Evolutionary conservation across 2,888 invertebrate genomes (phyloP).

Genomic region (Iphiclides podalirius): DNA sequence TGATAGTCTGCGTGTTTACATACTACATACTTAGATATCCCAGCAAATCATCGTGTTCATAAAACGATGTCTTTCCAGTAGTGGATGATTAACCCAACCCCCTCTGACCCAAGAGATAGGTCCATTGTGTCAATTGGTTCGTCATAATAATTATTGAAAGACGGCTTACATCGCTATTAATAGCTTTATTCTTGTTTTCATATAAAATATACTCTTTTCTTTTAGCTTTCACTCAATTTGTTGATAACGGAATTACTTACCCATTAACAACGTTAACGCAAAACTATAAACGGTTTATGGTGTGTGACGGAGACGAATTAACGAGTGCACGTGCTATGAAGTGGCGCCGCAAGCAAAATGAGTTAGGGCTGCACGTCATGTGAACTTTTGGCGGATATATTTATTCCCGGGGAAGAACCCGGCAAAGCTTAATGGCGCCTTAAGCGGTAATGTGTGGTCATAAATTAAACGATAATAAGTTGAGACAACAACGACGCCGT

Average conservation of each 20-base stretch:
- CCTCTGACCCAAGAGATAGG: too few relatives aligned
- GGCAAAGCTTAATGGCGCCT: conserved; percentile 66
- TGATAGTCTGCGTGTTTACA: too few relatives aligned
- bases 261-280: conserved; percentile 46
- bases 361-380: conserved; percentile 54
- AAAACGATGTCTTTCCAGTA: too few relatives aligned
- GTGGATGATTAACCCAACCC: too few relatives aligned
- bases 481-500: conserved; percentile 70
- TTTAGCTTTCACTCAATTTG: conserved; percentile 25
- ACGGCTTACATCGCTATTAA: too few relatives aligned
- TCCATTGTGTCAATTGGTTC: too few relatives aligned
- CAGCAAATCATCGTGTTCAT: too few relatives aligned
- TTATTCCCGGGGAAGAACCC: conserved; percentile 50
- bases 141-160: too few relatives aligned
- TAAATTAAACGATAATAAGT: conserved; percentile 79
- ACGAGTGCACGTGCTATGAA: conserved; percentile 54
- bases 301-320: conserved; percentile 62
- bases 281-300: conserved; percentile 66
- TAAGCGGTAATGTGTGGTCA: conserved; percentile 75
- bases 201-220: too few relatives aligned
- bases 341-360: conserved; percentile 32
- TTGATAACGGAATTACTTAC: conserved; percentile 29
- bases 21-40: too few relatives aligned
- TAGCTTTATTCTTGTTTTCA: too few relatives aligned
- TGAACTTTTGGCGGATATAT: conserved; percentile 57